These are phyloP conservation scores for Chanos chanos DNA, from an alignment of 2,797 vertebrate species.

Conservation along the genomic window DNA sequence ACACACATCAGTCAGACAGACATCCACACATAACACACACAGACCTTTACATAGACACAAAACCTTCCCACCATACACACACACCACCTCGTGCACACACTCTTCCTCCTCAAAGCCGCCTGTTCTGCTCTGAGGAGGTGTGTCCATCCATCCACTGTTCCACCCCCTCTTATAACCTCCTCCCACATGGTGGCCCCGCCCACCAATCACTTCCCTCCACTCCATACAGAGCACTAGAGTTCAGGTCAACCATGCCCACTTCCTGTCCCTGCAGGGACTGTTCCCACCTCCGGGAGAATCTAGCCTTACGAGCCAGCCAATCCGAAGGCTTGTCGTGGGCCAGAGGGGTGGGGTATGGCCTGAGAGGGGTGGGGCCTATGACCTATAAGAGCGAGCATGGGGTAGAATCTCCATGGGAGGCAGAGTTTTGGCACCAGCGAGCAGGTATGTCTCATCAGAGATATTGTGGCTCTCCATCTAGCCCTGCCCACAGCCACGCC, in stretches of 20 bases:
- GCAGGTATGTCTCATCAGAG: conserved; percentile 53
- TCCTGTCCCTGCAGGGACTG: conserved; percentile 77
- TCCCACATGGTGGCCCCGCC: conserved; percentile 53
- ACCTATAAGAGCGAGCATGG: conserved; percentile 60
- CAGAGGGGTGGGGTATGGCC: conserved; percentile 51
- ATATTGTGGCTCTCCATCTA: conserved; percentile 30
- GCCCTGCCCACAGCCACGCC: conserved; percentile 59
- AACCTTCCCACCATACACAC: conserved; percentile 42
- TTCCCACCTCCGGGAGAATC: conserved; percentile 63
- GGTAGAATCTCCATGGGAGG: conserved; percentile 31
- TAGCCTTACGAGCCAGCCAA: conserved; percentile 64
- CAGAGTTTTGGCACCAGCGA: conserved; percentile 69
- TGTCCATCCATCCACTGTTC: conserved; percentile 66
- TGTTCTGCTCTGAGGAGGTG: conserved; percentile 61
- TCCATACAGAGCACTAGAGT: conserved; percentile 77
- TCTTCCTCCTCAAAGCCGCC: conserved; percentile 62
- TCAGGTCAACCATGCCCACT: conserved; percentile 60
- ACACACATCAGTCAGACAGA: too few species aligned
- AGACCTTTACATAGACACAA: background rate
- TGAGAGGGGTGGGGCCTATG: conserved; percentile 48
- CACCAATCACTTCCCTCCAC: conserved; percentile 60
- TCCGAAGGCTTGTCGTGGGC: conserved; percentile 60
- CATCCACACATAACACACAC: too few species aligned
- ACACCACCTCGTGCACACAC: conserved; percentile 61
- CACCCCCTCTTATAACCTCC: conserved; percentile 38